Base-by-base conservation (phyloP, 2,888 invertebrate genomes). In the Terebella lapidaria region DNA sequence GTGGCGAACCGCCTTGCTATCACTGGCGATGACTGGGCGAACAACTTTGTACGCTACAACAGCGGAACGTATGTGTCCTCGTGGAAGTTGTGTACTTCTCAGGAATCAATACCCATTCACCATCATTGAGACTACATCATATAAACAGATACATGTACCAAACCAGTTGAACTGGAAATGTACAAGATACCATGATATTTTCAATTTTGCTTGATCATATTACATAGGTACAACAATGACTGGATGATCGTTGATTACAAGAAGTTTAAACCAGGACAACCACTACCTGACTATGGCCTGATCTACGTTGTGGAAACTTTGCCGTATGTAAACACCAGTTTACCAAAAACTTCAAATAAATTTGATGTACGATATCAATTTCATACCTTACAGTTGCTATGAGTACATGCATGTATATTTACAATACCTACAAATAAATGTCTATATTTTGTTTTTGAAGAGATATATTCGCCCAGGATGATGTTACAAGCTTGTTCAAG, bases 181-280 rank as follows among this genome's bases (percentile, higher is more conserved):
- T 35, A 35, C 35, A 35, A 35, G 35, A 15, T 18, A 35, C n/a
- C n/a, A n/a, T n/a, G 35, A 35, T 35, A 35, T 35, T 35, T 35
- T 35, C 10, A 15, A 18, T 35, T 35, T 10, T 15, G 18, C 60
- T 24, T n/a, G 24, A 26, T 30, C 56, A 20, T 25, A 5, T 54
- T 18, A 28, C 65, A 20, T 67, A 82, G 82, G 2, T 90, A 90
- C 61, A 89, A 89, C 77, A 91, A 91, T 74, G 92, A 94, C 76
- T 94, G 93, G 93, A 85, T 92, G 70, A 84, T 89, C 3, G 84
- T 91, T 0, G 89, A 92, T 77, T 88, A 88, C 72, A 86, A 86
- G 55, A 83, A 84, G 70, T 89, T 88, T 76, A 79, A 71, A 46
- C 84, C 85, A 1, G 78, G 80, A 2, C 59, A 47, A 58, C 70